phyloP scores from a whole-genome alignment of 2,888 invertebrate genomes.

The Tenthredo distinguenda region DNA sequence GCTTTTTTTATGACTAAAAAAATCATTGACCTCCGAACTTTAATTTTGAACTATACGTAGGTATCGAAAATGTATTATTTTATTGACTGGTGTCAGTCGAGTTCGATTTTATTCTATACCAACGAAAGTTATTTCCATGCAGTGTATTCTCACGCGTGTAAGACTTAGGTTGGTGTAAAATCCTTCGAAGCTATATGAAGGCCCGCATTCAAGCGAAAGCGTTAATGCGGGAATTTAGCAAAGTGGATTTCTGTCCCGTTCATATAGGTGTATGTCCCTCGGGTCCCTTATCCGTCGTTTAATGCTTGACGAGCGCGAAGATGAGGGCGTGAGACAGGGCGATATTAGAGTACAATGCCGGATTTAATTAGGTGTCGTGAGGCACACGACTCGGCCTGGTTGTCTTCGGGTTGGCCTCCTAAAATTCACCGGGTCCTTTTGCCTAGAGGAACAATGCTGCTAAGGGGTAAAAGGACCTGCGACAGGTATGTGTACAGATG shows the following conservation, averaged over 20 bases:
- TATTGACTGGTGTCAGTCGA: neutral
- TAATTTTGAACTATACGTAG: neutral
- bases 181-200: neutral
- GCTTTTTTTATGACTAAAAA: no score
- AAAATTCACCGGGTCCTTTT: constrained; percentile 29
- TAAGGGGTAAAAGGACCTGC: constrained; percentile 15
- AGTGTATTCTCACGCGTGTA: neutral
- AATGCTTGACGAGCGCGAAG: constrained; percentile 47
- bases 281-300: constrained; percentile 52
- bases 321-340: constrained; percentile 55
- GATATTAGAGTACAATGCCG: constrained; percentile 61
- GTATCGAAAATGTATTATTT: neutral
- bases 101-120: neutral
- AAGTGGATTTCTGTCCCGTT: constrained; percentile 52
- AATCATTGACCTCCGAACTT: neutral
- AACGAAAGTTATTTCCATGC: neutral
- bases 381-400: constrained; percentile 28
- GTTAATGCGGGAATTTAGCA: constrained; percentile 49
- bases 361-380: constrained; percentile 63
- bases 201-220: constrained; percentile 41
- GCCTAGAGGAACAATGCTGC: neutral
- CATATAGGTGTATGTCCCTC: constrained; percentile 20
- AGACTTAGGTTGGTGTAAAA: neutral
- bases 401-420: constrained; percentile 24
- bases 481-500: constrained; percentile 38